Evolutionary conservation across 2,113 vertebrate species (phyloP).

Genomic region (Lepisosteus osseus): DNA sequence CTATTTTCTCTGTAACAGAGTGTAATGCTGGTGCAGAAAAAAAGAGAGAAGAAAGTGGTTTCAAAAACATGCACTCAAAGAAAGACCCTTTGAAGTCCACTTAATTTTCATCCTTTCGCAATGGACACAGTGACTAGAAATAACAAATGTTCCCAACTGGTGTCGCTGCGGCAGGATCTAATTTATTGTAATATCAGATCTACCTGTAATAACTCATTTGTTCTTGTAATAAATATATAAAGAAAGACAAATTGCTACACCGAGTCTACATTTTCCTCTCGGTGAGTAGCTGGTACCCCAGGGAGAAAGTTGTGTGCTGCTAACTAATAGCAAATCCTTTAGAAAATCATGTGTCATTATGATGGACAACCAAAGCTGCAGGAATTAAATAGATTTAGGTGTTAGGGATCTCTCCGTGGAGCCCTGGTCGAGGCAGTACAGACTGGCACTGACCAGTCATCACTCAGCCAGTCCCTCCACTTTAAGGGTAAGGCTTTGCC

Average conservation of each 20-base stretch:
- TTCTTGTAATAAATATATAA: slow-evolving; percentile 84
- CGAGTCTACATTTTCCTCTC: slow-evolving; percentile 78
- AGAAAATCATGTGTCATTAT: slow-evolving; percentile 82
- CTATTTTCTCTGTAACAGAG: background rate
- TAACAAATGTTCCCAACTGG: slow-evolving; percentile 70
- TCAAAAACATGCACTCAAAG: background rate
- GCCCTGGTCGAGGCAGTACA: slow-evolving; percentile 72
- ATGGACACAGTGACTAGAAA: slow-evolving; percentile 36
- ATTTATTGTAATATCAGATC: slow-evolving; percentile 79
- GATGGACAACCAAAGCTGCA: slow-evolving; percentile 75
- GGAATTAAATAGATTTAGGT: slow-evolving; percentile 81
- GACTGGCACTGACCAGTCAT: slow-evolving; percentile 23
- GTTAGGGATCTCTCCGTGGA: slow-evolving; percentile 73
- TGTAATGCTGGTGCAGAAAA: slow-evolving; percentile 15
- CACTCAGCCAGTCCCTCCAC: slow-evolving; percentile 7
- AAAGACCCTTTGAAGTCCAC: slow-evolving; percentile 12
- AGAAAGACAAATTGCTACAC: slow-evolving; percentile 84
- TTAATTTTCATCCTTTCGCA: slow-evolving; percentile 14
- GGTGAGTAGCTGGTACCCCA: slow-evolving; percentile 71
- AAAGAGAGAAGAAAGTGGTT: slow-evolving; percentile 1
- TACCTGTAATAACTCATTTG: slow-evolving; percentile 80
- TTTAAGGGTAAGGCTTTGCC: slow-evolving; percentile 46
- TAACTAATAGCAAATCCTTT: slow-evolving; percentile 80
- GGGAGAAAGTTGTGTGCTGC: slow-evolving; percentile 69
- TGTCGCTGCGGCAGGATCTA: slow-evolving; percentile 65